These are phyloP conservation scores for Eidolon dupreanum DNA, from an alignment of 2,797 vertebrate species.

Conservation along the genomic window DNA sequence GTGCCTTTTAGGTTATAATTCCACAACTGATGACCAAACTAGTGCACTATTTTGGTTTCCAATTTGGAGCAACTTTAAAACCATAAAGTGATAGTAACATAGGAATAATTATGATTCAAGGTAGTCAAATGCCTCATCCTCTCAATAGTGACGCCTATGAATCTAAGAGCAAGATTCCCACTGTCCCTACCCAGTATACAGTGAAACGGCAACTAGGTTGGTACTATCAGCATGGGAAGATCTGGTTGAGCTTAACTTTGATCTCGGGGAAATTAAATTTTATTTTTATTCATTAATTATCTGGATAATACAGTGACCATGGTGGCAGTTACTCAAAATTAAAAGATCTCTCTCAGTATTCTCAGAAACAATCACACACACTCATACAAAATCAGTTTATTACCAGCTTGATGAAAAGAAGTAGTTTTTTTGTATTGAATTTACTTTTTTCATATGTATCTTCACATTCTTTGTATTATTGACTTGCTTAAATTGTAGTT, in stretches of 20 bases:
- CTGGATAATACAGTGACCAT: not conserved
- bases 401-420: not conserved
- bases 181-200: not conserved
- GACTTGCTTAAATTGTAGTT: not conserved
- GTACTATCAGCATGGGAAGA: not conserved
- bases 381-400: not conserved
- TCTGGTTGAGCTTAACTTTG: not conserved
- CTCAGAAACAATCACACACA: not conserved
- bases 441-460: not conserved
- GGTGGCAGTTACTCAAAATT: not conserved
- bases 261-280: not conserved
- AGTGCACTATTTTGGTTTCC: not conserved
- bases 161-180: not conserved
- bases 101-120: not conserved
- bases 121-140: not conserved
- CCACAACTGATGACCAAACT: not conserved
- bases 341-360: not conserved
- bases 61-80: not conserved
- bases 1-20: slow-evolving; percentile 3
- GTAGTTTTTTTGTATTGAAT: not conserved
- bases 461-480: not conserved
- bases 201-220: not conserved
- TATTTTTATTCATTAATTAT: not conserved
- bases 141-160: not conserved
- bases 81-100: not conserved